These are phyloP conservation scores for Agrotis exclamationis DNA, from an alignment of 2,888 invertebrate species.

Conservation along the genomic window DNA sequence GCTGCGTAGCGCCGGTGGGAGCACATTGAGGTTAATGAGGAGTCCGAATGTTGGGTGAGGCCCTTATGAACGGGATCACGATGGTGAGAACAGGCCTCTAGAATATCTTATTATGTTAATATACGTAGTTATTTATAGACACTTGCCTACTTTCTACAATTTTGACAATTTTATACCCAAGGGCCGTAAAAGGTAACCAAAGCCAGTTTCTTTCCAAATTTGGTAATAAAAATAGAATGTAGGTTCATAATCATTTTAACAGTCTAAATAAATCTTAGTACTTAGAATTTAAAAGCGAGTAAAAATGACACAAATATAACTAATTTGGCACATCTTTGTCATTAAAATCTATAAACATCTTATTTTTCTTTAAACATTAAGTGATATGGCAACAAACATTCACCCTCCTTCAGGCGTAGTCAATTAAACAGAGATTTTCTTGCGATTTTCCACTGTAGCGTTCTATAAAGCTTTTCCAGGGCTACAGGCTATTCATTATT, in stretches of 20 bases:
- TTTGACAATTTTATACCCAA: conserved; percentile 26
- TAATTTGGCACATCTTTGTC: too few species aligned
- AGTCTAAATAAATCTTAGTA: too few species aligned
- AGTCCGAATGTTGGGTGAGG: conserved; percentile 66
- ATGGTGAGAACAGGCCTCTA: conserved; percentile 44
- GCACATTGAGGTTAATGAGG: conserved; percentile 70
- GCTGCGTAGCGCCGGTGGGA: conserved; percentile 59
- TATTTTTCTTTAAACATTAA: too few species aligned
- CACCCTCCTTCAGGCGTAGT: too few species aligned
- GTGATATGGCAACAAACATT: too few species aligned
- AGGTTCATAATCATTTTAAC: too few species aligned
- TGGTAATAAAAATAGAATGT: not conserved
- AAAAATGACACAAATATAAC: too few species aligned
- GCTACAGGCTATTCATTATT: too few species aligned
- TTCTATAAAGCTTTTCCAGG: not conserved
- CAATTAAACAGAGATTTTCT: not conserved
- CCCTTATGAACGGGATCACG: conserved; percentile 58
- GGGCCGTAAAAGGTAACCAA: not conserved
- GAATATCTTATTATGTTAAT: conserved; percentile 40
- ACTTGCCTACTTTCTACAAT: conserved; percentile 45
- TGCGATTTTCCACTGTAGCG: not conserved
- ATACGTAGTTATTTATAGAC: conserved; percentile 34
- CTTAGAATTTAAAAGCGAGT: too few species aligned
- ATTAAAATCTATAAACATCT: too few species aligned
- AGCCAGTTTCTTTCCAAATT: not conserved